Conservation (phyloP, 2,888 invertebrate genomes). For the Pheosia gnoma region DNA sequence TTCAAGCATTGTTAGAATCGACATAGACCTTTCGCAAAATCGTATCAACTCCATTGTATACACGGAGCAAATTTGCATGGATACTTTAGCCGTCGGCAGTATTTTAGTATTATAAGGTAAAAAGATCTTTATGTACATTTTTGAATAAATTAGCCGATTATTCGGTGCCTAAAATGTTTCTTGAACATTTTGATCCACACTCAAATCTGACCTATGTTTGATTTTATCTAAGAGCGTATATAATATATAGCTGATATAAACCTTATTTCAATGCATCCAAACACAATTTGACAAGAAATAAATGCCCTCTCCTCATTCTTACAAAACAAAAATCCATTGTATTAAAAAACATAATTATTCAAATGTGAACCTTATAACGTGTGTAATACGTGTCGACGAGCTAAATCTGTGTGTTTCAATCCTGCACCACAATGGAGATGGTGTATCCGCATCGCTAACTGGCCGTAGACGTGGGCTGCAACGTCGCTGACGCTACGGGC, state of each 20-base stretch:
- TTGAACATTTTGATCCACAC: not conserved
- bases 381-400: slow-evolving; percentile 13
- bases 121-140: too few relatives aligned
- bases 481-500: slow-evolving; percentile 68
- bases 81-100: slow-evolving; percentile 21
- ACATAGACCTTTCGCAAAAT: slow-evolving; percentile 12
- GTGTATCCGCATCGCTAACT: slow-evolving; percentile 79
- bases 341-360: not conserved
- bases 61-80: not conserved
- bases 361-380: not conserved
- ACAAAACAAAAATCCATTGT: not conserved
- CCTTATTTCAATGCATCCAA: not conserved
- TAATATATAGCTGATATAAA: not conserved
- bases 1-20: slow-evolving; percentile 34
- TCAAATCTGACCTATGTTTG: not conserved
- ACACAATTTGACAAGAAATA: not conserved
- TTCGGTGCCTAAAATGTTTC: too few relatives aligned
- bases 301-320: not conserved
- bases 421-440: slow-evolving; percentile 69
- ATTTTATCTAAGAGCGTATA: too few relatives aligned
- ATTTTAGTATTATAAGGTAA: too few relatives aligned
- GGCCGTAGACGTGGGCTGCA: slow-evolving; percentile 79
- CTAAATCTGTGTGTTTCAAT: slow-evolving; percentile 40
- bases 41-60: slow-evolving; percentile 31
- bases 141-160: too few relatives aligned